Base-by-base conservation (phyloP, 2,113 vertebrate species). In the Phalacrocorax aristotelis region DNA sequence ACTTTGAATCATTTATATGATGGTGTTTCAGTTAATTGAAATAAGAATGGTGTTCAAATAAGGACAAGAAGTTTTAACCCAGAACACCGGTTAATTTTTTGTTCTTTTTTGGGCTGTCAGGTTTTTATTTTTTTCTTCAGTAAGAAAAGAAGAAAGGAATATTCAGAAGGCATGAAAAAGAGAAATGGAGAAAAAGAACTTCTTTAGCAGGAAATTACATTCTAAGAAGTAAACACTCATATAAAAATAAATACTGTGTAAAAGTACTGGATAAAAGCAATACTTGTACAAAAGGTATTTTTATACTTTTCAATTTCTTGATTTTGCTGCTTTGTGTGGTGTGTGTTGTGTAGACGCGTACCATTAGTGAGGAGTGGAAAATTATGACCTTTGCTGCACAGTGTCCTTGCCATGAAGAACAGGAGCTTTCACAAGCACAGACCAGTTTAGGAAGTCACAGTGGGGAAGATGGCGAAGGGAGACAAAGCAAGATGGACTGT, bases 371-470 rank as follows among this genome's bases (percentile, higher is more conserved):
- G 20, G 13, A 79, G 15, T 2, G 5, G 11, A 78, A 78, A 70
- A 66, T 38, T 30, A 52, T 11, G 6, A 17, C 25, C 13, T 52
- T n/a, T n/a, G 9, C 15, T 57, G 15, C 15, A 34, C 38, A 34
- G 5, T 8, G 9, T 34, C 13, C 13, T 44, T 75, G 7, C 1
- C 34, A 30, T 13, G 55, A 57, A 79, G 29, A 81, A 10, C 2
- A 29, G 29, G 17, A 70, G 1, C 8, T 80, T 32, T 72, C 27
- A 42, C 12, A n/a, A 75, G 11, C 22, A 58, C 17, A 30, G 9
- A 30, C 4, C 22, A 83, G 4, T 8, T 86, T 68, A 49, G 14
- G n/a, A 91, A 10, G 2, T 68, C 12, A 9, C 0, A 0, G 3
- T 46, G 15, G 4, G 14, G 15, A 64, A 58, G 10, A 61, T 13